Evolutionary conservation across 1,140 invertebrate species (phyloP), one percentile per base, ranked within the genome.

Genomic region (Caerostris extrusa): DNA sequence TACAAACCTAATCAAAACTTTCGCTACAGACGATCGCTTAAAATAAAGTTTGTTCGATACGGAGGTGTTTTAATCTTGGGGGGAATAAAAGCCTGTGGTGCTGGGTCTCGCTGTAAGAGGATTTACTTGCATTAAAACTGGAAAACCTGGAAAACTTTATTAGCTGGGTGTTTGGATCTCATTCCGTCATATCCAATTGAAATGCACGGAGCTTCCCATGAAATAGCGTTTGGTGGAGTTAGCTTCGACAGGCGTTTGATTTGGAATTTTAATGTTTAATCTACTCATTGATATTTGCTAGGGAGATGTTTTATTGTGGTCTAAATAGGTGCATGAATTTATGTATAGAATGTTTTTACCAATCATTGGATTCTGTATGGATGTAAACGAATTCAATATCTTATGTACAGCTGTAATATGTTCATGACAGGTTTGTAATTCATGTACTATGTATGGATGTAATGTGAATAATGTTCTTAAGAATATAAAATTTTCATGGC

Each of bases 71-170:
- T 77, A 77, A 77, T 77, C 71, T 77, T 77, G 50, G 71, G 34
- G 69, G 69, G 69, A 77, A 77, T 77, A 8, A 14, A 0, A 12
- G 10, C 4, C 34, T 77, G 34, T 12, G 71, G 34, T 53, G 34
- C 34, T 12, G 12, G 14, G 34, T 10, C 71, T 77, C 53, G 71
- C 34, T 77, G 5, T 77, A 77, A 77, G 71, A 77, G 71, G 71
- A 77, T 77, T 77, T 77, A 77, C 71, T 77, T 77, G 71, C 34
- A 77, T 77, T 77, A 77, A 77, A 77, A 77, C 34, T 77, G 69
- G 69, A 77, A 77, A 77, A 77, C 19, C 34, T 77, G 71, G 71
- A 77, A 77, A 77, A 77, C 8, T 77, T 50, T 77, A 71, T 71
- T 77, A 12, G 69, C 50, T 19, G 67, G 67, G 17, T 7, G 71